Base-by-base conservation (phyloP, 2,797 vertebrate species). In the Lithobates pipiens region DNA sequence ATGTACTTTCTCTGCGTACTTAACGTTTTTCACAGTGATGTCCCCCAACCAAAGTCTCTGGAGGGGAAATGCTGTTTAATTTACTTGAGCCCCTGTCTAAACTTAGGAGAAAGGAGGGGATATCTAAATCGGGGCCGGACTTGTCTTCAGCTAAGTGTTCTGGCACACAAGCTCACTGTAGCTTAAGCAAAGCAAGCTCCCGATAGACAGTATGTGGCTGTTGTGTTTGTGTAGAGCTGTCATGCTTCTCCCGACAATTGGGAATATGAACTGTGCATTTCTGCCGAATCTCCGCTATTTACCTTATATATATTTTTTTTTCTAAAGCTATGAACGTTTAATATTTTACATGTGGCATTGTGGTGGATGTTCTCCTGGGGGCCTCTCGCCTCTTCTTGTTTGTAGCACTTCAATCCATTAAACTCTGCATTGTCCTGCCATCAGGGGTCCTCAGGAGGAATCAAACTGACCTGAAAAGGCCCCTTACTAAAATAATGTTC, bases 401-500 rank as follows among this genome's bases (percentile, higher is more conserved):
- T 81, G 72, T 76, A 86, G 78, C 65, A 63, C 78, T 81, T 81
- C 77, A 76, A 71, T 86, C 84, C 78, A 86, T 86, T 86, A 86
- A 80, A 86, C 25, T 68, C 70, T 42, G 78, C 65, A 86, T 86
- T 86, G 84, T 86, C 84, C 84, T 86, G 65, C 54, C 67, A 68
- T 80, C 72, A 85, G 63, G 34, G 77, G 44, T 76, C 73, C 78
- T 86, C 84, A 54, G 67, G 77, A 81, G 84, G 61, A 76, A 82
- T 61, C 63, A 29, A 63, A 63, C 72, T 81, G 78, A 86, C 84
- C 78, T 86, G 84, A 82, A 86, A 80, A 86, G 63, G 78, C 54
- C 78, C 84, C 71, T 75, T 85, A 34, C 73, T 76, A 23, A 85
- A 84, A 75, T 65, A 61, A 85, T 67, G 69, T 85, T 80, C 63